Conservation (phyloP, 2,113 vertebrate genomes). For the Callaeas wilsoni region DNA sequence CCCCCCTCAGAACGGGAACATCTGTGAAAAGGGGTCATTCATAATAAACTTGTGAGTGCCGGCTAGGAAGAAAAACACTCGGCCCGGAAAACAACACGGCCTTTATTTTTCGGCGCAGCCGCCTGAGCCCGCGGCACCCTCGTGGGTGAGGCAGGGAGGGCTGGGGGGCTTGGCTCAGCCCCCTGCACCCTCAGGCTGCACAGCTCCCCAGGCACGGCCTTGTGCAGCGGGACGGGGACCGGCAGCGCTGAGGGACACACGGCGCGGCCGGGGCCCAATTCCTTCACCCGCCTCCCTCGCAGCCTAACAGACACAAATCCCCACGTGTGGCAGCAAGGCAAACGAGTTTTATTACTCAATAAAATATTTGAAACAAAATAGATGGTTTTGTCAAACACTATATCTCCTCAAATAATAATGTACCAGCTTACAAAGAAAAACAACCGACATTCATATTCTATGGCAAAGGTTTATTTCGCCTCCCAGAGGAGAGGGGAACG, state of each 20-base stretch:
- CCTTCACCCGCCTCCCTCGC: conserved; percentile 14
- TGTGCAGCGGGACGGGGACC: not conserved
- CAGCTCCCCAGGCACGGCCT: not conserved
- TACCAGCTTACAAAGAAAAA: conserved; percentile 52
- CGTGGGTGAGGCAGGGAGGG: not conserved
- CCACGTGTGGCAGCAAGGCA: conserved; percentile 3
- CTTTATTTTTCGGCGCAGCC: not conserved
- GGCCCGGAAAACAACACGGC: not conserved
- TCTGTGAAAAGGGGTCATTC: not conserved
- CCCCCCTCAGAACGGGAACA: not conserved
- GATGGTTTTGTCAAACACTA: conserved; percentile 62
- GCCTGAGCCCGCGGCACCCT: not conserved
- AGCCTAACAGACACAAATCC: conserved; percentile 38
- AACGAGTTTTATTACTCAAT: conserved; percentile 58
- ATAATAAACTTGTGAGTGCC: not conserved
- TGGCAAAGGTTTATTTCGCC: conserved; percentile 65
- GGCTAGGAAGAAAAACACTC: not conserved
- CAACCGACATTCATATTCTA: conserved; percentile 46
- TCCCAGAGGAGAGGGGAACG: conserved; percentile 37
- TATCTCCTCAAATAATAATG: conserved; percentile 62
- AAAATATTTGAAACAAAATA: conserved; percentile 64
- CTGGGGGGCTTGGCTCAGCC: not conserved
- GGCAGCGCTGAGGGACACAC: not conserved
- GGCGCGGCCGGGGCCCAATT: not conserved
- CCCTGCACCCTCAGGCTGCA: not conserved